Percentiles rank a stretch among this genome's conserved stretches.
Conservation (phyloP, 1,140 invertebrate species). For the Dysdera silvatica region DNA sequence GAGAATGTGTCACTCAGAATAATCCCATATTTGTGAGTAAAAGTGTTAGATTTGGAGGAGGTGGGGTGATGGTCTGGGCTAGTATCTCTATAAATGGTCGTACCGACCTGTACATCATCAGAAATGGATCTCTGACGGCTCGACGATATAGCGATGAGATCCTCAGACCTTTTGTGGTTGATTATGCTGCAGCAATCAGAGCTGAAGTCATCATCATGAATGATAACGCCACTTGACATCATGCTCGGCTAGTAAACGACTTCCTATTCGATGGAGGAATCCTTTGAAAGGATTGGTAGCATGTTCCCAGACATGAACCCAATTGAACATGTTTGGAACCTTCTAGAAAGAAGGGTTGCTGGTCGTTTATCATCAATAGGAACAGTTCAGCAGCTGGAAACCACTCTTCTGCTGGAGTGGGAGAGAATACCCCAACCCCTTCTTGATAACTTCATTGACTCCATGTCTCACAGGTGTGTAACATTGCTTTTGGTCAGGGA, state of each 20-base stretch:
- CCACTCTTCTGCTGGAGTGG: background rate
- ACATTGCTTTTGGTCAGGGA: background rate
- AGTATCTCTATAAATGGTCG: background rate
- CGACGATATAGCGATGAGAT: background rate
- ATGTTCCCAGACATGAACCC: constrained; percentile 42
- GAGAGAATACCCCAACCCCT: background rate
- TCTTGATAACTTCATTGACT: background rate
- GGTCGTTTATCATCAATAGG: no score
- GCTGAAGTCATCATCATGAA: background rate
- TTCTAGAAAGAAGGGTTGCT: background rate
- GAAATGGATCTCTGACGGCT: background rate
- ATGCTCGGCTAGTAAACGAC: constrained; percentile 16
- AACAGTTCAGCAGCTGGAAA: background rate
- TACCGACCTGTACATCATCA: background rate
- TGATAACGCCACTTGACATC: constrained; percentile 34
- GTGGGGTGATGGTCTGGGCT: background rate
- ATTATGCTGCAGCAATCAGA: background rate
- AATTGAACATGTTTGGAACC: constrained; percentile 42
- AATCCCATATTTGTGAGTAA: background rate
- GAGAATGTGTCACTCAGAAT: background rate
- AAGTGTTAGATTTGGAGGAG: background rate
- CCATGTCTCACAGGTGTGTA: background rate
- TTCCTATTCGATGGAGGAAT: constrained; percentile 31
- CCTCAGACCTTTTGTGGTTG: background rate
- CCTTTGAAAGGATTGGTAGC: constrained; percentile 39